Evolutionary conservation across 2,888 invertebrate genomes (phyloP).

Genomic region (Glomeris marginata): DNA sequence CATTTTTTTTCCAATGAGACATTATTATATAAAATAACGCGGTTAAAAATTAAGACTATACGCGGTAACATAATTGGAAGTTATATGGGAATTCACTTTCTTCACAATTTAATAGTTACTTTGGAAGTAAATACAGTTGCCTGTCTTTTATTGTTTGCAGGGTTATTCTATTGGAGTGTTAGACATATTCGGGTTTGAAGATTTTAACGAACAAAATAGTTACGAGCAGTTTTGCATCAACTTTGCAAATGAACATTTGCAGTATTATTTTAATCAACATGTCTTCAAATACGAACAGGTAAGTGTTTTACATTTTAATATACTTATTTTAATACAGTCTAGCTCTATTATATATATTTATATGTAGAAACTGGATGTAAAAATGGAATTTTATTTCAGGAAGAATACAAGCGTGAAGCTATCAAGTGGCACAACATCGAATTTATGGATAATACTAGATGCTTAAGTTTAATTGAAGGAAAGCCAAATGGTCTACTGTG

Average conservation of each 20-base stretch:
- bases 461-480: conserved; percentile 79
- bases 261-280: conserved; percentile 95
- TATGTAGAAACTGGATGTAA: not conserved
- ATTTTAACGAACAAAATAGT: conserved; percentile 54
- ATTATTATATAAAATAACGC: no score
- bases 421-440: conserved; percentile 92
- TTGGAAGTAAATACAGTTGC: no score
- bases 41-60: no score
- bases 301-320: no score
- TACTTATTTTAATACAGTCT: not conserved
- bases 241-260: conserved; percentile 92
- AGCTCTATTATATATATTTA: conserved; percentile 11
- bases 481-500: conserved; percentile 79
- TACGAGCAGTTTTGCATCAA: conserved; percentile 96
- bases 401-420: conserved; percentile 84
- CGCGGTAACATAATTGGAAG: not conserved
- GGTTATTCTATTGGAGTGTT: conserved; percentile 90
- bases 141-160: conserved; percentile 20
- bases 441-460: conserved; percentile 89
- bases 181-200: conserved; percentile 95
- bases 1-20: no score
- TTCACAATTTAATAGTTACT: not conserved
- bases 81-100: not conserved
- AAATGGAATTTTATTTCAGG: conserved; percentile 39
- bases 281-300: conserved; percentile 95